A percentile compares a stretch with the other conserved stretches of the same genome.
phyloP scores from a whole-genome alignment of 2,113 vertebrate genomes.

The Ceyx melanurus region DNA sequence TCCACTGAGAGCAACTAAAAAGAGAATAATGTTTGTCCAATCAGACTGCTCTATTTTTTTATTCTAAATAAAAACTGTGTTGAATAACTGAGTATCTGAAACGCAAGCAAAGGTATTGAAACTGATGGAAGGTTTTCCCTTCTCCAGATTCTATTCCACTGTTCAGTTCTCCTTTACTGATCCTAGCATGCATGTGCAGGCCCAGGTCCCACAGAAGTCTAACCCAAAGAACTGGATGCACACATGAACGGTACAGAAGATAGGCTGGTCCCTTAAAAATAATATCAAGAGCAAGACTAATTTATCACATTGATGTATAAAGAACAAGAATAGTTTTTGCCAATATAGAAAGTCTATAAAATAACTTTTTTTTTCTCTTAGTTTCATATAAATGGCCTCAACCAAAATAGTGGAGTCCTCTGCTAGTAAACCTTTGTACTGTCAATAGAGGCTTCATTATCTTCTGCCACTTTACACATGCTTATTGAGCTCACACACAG shows the following conservation, averaged over 20 bases:
- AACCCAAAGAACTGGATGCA: background rate
- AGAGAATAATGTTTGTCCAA: background rate
- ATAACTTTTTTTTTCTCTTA: background rate
- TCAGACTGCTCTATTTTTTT: background rate
- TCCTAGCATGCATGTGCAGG: background rate
- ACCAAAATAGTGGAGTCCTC: background rate
- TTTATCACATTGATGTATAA: background rate
- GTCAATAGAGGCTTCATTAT: background rate
- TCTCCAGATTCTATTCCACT: background rate
- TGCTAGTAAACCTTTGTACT: background rate
- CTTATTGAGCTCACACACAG: background rate
- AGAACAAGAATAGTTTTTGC: background rate
- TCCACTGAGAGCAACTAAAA: background rate
- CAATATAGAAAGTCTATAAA: background rate
- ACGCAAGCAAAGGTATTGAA: background rate
- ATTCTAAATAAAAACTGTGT: background rate
- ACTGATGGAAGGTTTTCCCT: background rate
- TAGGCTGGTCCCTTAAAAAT: background rate
- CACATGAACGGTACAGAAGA: accelerated
- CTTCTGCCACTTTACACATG: background rate
- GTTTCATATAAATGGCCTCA: background rate
- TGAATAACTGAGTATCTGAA: background rate
- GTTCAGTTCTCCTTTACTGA: background rate
- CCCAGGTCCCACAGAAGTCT: background rate
- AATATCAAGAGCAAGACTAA: background rate